These are phyloP conservation scores for Noctua comes DNA, from an alignment of 2,888 invertebrate genomes.

Conservation along the genomic window DNA sequence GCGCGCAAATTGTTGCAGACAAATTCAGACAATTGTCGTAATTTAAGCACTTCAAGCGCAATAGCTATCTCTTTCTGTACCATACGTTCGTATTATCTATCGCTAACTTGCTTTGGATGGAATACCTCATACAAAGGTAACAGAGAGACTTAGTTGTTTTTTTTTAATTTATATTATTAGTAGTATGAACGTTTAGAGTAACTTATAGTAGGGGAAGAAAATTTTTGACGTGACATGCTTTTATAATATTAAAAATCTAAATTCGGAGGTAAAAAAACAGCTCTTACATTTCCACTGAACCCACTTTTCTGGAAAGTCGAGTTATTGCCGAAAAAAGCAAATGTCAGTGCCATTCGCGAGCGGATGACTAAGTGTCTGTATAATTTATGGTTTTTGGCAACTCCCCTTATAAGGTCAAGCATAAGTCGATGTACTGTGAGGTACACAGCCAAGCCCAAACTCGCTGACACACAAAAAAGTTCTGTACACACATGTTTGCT, in stretches of 20 bases:
- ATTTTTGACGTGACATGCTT: neutral
- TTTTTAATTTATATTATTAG: neutral
- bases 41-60: too few species aligned
- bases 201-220: too few species aligned
- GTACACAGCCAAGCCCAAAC: conserved; percentile 41
- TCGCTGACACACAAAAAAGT: conserved; percentile 10
- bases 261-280: neutral
- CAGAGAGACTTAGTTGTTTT: too few species aligned
- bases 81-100: too few species aligned
- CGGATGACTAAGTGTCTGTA: conserved; percentile 54
- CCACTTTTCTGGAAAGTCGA: conserved; percentile 31
- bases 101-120: too few species aligned
- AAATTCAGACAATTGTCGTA: too few species aligned
- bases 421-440: conserved; percentile 50
- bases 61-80: too few species aligned
- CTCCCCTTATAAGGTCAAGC: conserved; percentile 58
- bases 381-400: conserved; percentile 58
- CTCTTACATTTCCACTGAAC: neutral
- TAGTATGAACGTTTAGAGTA: neutral
- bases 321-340: conserved; percentile 51
- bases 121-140: too few species aligned
- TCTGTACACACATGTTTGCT: conserved; percentile 9
- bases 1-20: too few species aligned
- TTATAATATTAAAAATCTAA: neutral
- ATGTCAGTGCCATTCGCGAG: conserved; percentile 49